phyloP scores from a whole-genome alignment of 1,140 invertebrate species.

The Trichonephila clavipes region DNA sequence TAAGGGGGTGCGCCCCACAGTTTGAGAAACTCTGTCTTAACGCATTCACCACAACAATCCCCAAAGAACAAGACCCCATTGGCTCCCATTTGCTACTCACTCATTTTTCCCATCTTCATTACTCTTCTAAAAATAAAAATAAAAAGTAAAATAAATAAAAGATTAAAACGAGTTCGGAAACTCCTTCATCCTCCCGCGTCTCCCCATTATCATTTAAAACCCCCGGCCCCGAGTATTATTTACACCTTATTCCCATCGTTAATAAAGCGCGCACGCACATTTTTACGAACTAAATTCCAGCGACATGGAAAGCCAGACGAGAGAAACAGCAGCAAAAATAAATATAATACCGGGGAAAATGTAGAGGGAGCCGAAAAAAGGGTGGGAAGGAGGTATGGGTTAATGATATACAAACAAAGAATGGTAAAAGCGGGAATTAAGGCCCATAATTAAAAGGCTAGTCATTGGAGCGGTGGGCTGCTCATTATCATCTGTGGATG shows the following conservation, averaged over 20 bases:
- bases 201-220: not conserved
- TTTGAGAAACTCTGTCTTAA: too few relatives aligned
- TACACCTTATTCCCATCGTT: slow-evolving; percentile 13
- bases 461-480: slow-evolving; percentile 71
- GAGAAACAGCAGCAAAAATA: slow-evolving; percentile 46
- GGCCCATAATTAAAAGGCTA: slow-evolving; percentile 75
- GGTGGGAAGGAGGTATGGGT: slow-evolving; percentile 36
- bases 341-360: not conserved
- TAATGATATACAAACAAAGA: slow-evolving; percentile 77
- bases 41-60: not conserved
- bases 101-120: not conserved
- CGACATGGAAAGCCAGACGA: not conserved
- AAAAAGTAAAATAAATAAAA: not conserved
- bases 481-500: slow-evolving; percentile 74
- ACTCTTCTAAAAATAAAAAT: not conserved
- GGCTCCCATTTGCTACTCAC: not conserved
- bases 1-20: too few relatives aligned
- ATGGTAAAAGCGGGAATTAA: slow-evolving; percentile 76
- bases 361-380: slow-evolving; percentile 3
- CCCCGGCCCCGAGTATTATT: not conserved
- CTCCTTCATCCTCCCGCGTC: not conserved
- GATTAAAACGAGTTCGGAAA: too few relatives aligned
- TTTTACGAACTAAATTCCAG: not conserved
- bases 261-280: not conserved
- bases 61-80: not conserved